These are phyloP conservation scores for Sarcophaga carnaria DNA, from an alignment of 2,888 invertebrate genomes.

Conservation along the genomic window DNA sequence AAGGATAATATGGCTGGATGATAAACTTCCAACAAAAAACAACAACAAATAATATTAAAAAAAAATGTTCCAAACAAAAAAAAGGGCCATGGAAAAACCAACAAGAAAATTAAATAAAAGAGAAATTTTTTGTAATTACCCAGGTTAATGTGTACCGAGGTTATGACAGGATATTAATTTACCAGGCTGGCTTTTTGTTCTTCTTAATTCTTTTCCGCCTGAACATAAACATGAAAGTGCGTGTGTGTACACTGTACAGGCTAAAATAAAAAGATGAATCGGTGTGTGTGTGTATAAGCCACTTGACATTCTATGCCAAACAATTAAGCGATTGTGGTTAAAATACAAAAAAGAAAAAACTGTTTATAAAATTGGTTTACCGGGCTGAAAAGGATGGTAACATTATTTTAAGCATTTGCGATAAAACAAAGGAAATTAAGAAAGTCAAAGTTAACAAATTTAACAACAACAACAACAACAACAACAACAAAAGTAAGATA, in stretches of 20 bases:
- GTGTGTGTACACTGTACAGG: not conserved
- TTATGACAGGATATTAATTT: constrained; percentile 69
- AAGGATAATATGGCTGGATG: constrained; percentile 46
- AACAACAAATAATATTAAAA: constrained; percentile 23
- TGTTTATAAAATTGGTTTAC: constrained; percentile 33
- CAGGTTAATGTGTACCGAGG: constrained; percentile 63
- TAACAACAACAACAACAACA: no score
- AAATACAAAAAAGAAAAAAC: constrained; percentile 6
- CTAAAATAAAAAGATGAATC: constrained; percentile 3
- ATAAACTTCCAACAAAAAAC: not conserved
- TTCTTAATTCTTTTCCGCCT: not conserved
- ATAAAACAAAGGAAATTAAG: constrained; percentile 38
- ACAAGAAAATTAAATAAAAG: constrained; percentile 25
- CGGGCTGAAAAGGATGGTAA: constrained; percentile 15
- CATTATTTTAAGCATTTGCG: constrained; percentile 47
- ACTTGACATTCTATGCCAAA: constrained; percentile 57
- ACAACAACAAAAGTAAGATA: no score
- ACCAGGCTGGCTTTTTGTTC: constrained; percentile 34
- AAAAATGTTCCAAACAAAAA: not conserved
- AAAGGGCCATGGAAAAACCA: constrained; percentile 12
- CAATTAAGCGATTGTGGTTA: constrained; percentile 65
- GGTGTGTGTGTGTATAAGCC: constrained; percentile 16
- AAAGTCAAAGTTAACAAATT: constrained; percentile 19
- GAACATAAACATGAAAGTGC: not conserved
- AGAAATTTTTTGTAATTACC: constrained; percentile 62